phyloP scores from a whole-genome alignment of 2,888 invertebrate genomes.

The Nasonia oneida region DNA sequence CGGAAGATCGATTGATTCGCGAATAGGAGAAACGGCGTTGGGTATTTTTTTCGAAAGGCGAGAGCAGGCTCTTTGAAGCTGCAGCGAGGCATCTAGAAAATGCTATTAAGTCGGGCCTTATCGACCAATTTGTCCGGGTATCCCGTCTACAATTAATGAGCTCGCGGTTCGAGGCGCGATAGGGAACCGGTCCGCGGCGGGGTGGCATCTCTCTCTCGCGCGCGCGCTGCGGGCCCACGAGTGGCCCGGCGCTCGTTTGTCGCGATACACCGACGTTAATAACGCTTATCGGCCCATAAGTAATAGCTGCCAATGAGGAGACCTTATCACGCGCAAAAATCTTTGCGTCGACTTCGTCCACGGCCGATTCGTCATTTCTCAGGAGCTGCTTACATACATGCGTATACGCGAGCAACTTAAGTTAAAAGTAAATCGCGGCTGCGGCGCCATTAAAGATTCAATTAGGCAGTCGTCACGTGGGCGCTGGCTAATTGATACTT shows the following conservation, averaged over 20 bases:
- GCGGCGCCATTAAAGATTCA: slow-evolving; percentile 63
- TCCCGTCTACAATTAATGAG: slow-evolving; percentile 71
- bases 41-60: slow-evolving; percentile 23
- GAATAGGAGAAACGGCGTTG: background rate
- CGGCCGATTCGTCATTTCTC: slow-evolving; percentile 21
- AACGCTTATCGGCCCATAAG: slow-evolving; percentile 72
- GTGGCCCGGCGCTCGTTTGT: slow-evolving; percentile 27
- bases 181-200: slow-evolving; percentile 64
- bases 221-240: slow-evolving; percentile 12
- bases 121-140: slow-evolving; percentile 73
- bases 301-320: slow-evolving; percentile 73
- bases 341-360: slow-evolving; percentile 11
- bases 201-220: background rate
- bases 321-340: slow-evolving; percentile 34
- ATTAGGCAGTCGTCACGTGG: slow-evolving; percentile 52
- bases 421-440: slow-evolving; percentile 69
- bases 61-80: slow-evolving; percentile 9
- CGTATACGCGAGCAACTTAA: background rate
- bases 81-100: slow-evolving; percentile 67
- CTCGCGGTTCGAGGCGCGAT: slow-evolving; percentile 67
- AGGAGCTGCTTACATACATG: background rate
- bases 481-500: slow-evolving; percentile 75
- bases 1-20: background rate
- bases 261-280: slow-evolving; percentile 47
- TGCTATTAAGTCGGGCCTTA: slow-evolving; percentile 71